Evolutionary conservation across 2,888 invertebrate species (phyloP).

Genomic region (Meiosimyza decipiens): DNA sequence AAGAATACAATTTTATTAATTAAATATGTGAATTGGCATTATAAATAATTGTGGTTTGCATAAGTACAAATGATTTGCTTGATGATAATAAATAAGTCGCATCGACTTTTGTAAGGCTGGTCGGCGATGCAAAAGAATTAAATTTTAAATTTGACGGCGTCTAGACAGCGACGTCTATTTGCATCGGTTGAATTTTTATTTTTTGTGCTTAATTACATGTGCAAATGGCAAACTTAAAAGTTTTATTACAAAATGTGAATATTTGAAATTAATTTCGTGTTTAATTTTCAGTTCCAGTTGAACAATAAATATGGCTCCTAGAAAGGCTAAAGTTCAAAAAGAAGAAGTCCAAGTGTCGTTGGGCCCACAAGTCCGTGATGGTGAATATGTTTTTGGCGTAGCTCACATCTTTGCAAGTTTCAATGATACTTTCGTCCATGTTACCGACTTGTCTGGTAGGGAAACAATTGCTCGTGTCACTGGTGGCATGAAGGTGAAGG

Average conservation of each 20-base stretch:
- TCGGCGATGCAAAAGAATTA: constrained; percentile 47
- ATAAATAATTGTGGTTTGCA: constrained; percentile 17
- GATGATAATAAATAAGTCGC: not conserved
- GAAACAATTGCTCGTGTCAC: constrained; percentile 96
- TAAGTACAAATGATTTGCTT: constrained; percentile 10
- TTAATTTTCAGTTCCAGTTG: constrained; percentile 40
- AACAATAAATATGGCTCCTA: constrained; percentile 84
- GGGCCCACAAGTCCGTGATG: constrained; percentile 96
- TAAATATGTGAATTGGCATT: constrained; percentile 42
- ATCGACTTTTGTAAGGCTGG: not conserved
- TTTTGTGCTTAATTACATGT: constrained; percentile 27
- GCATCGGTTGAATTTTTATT: constrained; percentile 41
- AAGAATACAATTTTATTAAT: constrained; percentile 45
- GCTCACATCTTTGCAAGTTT: constrained; percentile 99
- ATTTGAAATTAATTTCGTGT: constrained; percentile 40
- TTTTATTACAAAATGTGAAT: constrained; percentile 25
- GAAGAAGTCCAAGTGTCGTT: constrained; percentile 97
- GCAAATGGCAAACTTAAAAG: constrained; percentile 24
- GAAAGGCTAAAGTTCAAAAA: constrained; percentile 96
- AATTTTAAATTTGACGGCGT: constrained; percentile 38
- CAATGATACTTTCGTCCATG: constrained; percentile 99
- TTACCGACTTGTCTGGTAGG: constrained; percentile 97
- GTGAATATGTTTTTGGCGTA: constrained; percentile 98
- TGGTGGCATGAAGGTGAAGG: constrained; percentile 99
- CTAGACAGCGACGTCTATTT: constrained; percentile 8